A percentile compares a stretch with the other conserved stretches of the same genome.
phyloP scores from a whole-genome alignment of 2,797 vertebrate species.

The Pteropus rufus region DNA sequence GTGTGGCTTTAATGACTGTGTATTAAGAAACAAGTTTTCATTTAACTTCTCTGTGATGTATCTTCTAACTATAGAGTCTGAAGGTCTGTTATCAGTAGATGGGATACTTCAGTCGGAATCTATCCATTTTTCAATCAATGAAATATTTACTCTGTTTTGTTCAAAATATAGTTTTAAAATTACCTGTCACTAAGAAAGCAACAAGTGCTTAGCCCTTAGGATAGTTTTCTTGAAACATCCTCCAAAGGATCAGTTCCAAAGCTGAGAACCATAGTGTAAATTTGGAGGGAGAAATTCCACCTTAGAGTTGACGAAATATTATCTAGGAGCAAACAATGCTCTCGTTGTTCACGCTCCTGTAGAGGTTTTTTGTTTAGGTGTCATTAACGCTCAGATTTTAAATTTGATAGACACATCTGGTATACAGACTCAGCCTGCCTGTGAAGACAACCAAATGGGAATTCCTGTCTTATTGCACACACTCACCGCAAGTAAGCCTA shows the following conservation, averaged over 20 bases:
- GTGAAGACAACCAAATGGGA: background rate
- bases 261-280: background rate
- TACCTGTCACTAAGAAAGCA: background rate
- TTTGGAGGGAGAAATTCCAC: background rate
- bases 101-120: background rate
- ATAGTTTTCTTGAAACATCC: background rate
- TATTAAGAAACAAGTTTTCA: background rate
- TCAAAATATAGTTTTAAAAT: conserved; percentile 5
- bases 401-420: background rate
- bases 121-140: background rate
- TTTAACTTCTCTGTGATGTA: background rate
- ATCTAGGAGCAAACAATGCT: background rate
- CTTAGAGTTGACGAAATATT: background rate
- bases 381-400: background rate
- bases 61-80: background rate
- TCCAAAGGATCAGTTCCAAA: background rate
- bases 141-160: background rate
- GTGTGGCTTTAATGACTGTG: background rate
- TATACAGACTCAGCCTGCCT: background rate
- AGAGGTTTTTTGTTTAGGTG: background rate
- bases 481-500: background rate
- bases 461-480: background rate
- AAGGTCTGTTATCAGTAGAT: background rate
- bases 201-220: background rate
- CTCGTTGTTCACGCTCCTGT: background rate